Base-by-base conservation (phyloP, 2,113 vertebrate genomes). In the Varanus salvator region DNA sequence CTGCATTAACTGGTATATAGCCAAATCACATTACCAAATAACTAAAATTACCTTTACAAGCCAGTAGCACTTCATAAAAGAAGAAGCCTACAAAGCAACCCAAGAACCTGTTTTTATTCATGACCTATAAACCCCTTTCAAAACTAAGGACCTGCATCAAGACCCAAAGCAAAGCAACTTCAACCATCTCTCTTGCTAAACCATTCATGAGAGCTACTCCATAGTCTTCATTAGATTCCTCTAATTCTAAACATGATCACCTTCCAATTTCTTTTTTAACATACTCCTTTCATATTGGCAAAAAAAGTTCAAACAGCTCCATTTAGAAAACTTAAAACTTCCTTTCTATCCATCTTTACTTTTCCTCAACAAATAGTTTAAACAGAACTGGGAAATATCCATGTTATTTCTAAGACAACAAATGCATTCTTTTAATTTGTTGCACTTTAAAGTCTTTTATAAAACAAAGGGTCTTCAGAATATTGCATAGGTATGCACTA, bases 401-500 rank as follows among this genome's bases (percentile, higher is more conserved):
- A 60, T 84, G 84, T 91, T 92, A 71, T 86, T 92, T 92, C 87
- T 66, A 92, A 94, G 95, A 25, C 44, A 23, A 91, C 86, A 57
- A 50, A 89, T 34, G 1, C 90, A 92, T 92, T 3, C 64, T 90
- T 94, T 93, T 94, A 78, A 85, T 83, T 94, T 92, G 57, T 95
- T 94, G 90, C 91, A 90, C 75, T 95, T 57, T 52, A 80, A 95
- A 94, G 94, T 75, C 82, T 92, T 80, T 76, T 82, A 85, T 86
- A 95, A 93, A 38, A 85, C 19, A 97, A 96, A 88, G 11, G 9
- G 2, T 90, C 38, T 96, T 90, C 92, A 86, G 54, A 92, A 78
- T 94, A 97, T 97, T 93, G 93, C 94, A 93, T 94, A 94, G 91
- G 96, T 96, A 95, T 50, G 0, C 91, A 90, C 81, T 94, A 92